Evolutionary conservation across 1,140 invertebrate genomes (phyloP), one percentile per base, ranked within the genome.

Genomic region (Drosophila persimilis): DNA sequence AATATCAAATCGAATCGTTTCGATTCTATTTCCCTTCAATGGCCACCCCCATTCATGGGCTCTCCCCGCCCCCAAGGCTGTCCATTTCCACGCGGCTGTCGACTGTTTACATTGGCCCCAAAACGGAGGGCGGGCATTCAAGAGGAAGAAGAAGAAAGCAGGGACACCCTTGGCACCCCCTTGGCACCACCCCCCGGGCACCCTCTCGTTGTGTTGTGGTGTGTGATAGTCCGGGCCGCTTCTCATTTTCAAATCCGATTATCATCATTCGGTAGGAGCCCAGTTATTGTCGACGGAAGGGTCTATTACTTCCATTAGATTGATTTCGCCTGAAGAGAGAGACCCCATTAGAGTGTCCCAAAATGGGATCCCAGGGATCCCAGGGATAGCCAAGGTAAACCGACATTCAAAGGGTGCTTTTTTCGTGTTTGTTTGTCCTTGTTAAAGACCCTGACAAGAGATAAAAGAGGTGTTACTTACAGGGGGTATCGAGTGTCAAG

Each of bases 211-310:
- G 17, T 69, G 52, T 70, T 70, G 54, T 57, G 59, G 60, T 39
- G 50, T 50, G 26, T 70, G 60, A 55, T 64, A 50, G 26, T 47
- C 60, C 51, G 17, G 52, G 57, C 50, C 52, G 63, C 41, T 64
- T 66, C 83, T 89, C 73, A 78, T 70, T 88, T 78, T 89, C 75
- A 88, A 88, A 88, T 88, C 83, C 83, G 83, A 88, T 88, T 88
- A 88, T 84, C 83, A 88, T 88, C 83, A 89, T 88, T 88, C 83
- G 83, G 83, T 67, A 62, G 41, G 59, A 60, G 56, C 77, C 60
- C 57, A 71, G 58, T 78, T 77, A 66, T 75, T 75, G 58, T 71
- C 61, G 17, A 17, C 17, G 17, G 69, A 77, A 64, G 61, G 62
- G 57, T 79, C 66, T 67, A 88, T 88, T 88, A 88, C 65, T 75